Evolutionary conservation across 2,888 invertebrate species (phyloP), one percentile per base, ranked within the genome.

Genomic region (Tholera decimalis): DNA sequence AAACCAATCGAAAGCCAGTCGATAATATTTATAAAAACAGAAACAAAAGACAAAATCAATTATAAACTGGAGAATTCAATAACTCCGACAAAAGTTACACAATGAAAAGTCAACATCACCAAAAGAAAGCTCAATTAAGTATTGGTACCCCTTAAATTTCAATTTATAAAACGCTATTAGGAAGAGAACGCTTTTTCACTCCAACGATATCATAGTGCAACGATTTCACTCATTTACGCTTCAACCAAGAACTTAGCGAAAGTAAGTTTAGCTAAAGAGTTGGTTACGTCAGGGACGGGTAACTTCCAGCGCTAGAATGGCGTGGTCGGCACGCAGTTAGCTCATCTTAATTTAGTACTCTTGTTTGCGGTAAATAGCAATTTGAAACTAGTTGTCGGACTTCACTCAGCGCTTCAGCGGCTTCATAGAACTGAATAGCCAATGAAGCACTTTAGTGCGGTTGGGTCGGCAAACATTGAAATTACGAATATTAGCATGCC

Each of bases 321-420:
- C 68, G 75, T 76, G 79, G 73, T 79, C 58, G 80, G 85, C 80
- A 88, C 85, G 87, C 88, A 89, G 88, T 89, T 86, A 86, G 86
- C 89, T 89, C 90, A 89, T 92, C 91, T 92, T 92, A 92, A 92
- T 93, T 92, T 91, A 90, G 88, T 87, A 86, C 86, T 90, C 92
- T 92, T 93, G 92, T 93, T 92, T 91, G 91, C 80, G 90, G 91
- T 91, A 92, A 92, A 92, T 91, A 92, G 89, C 89, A 91, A 92
- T 93, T 94, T 92, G 87, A 87, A 89, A 89, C 89, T 90, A 90
- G 90, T 91, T 89, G 89, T 89, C 85, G 83, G 83, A 87, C 87
- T 92, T 89, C 82, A 80, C 79, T 82, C 83, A 81, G 79, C 79
- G 76, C 74, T 85, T 64, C 70, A 69, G 69, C 69, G 70, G 58